A percentile compares a stretch with the other conserved stretches of the same genome.
phyloP scores from a whole-genome alignment of 2,797 vertebrate species.

The Girardinus metallicus region DNA sequence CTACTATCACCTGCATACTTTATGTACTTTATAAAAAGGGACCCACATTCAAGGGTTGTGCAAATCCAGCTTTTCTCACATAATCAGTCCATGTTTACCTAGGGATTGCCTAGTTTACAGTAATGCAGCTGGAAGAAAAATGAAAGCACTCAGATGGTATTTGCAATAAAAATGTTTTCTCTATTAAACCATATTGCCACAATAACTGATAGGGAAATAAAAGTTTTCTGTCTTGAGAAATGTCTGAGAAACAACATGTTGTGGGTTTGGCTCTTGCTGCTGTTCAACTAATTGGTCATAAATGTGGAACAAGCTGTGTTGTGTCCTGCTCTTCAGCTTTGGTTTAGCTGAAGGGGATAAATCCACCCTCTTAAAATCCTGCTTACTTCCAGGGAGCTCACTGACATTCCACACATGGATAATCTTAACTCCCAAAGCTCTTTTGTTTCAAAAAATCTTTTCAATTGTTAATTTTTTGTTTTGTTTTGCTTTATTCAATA shows the following conservation, averaged over 20 bases:
- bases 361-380: neutral
- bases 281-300: neutral
- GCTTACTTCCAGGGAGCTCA: neutral
- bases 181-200: neutral
- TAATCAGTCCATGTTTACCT: neutral
- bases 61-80: neutral
- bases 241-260: neutral
- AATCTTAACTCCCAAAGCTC: neutral
- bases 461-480: neutral
- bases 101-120: neutral
- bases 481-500: neutral
- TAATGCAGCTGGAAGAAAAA: neutral
- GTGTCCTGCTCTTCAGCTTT: neutral
- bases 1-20: neutral
- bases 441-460: neutral
- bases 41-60: neutral
- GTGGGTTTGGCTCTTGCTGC: neutral
- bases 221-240: neutral
- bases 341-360: neutral
- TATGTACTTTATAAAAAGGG: neutral
- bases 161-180: neutral
- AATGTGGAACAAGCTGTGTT: neutral
- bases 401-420: neutral
- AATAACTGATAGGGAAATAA: neutral
- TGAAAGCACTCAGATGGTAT: neutral